These are phyloP conservation scores for Manis pentadactyla DNA, from an alignment of 2,797 vertebrate species.

Conservation along the genomic window DNA sequence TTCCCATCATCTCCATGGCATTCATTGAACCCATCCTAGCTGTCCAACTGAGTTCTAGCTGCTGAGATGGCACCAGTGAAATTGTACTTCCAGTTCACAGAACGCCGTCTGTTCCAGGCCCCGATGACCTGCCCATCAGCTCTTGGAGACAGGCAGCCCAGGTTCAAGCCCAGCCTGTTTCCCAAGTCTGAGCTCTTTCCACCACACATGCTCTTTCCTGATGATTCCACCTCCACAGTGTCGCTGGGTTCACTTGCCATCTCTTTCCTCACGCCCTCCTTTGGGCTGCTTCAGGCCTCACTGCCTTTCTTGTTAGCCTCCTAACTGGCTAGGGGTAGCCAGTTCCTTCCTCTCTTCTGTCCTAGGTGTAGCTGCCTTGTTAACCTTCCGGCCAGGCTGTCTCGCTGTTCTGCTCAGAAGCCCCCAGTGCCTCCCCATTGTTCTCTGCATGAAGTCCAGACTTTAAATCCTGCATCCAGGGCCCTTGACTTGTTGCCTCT, in stretches of 20 bases:
- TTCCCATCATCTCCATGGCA: background rate
- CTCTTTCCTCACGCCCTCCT: rapidly evolving
- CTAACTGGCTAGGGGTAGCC: background rate
- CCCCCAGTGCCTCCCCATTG: background rate
- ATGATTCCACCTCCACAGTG: background rate
- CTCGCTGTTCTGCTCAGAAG: background rate
- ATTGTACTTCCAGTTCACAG: rapidly evolving
- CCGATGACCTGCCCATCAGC: rapidly evolving
- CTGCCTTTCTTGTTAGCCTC: background rate
- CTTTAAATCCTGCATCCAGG: background rate
- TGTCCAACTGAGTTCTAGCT: background rate
- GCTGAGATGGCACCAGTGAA: rapidly evolving
- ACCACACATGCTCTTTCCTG: background rate
- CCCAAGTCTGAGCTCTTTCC: constrained; percentile 27
- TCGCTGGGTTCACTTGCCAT: background rate
- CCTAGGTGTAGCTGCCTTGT: background rate
- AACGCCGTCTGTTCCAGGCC: too few relatives aligned
- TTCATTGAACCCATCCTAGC: background rate
- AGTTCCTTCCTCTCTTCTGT: background rate
- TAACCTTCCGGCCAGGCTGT: background rate
- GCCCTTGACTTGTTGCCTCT: background rate
- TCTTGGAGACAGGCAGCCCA: background rate
- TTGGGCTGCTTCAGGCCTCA: background rate
- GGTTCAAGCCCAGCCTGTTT: background rate
- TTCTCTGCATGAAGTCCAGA: background rate